Base-by-base conservation (phyloP, 30 jellyfish, hydroid and myxozoan genomes). In the Aurelia aurita complex sp. Pacific region DNA sequence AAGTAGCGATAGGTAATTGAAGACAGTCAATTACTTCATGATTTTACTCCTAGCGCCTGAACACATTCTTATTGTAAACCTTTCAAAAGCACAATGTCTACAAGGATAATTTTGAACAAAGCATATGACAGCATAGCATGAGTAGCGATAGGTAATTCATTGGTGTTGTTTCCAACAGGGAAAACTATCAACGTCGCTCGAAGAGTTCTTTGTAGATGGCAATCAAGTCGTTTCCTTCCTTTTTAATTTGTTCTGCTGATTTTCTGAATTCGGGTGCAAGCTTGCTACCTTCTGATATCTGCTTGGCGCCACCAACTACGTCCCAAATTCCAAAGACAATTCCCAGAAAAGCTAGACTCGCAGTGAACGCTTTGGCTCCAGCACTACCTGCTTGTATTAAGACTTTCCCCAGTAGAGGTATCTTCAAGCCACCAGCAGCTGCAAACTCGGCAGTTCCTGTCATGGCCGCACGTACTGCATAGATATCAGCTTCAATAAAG, bases 341-440 rank as follows among this genome's bases (percentile, higher is more conserved):
- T 3, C 79, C 88, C 32, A 77, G 23, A 11, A 77, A 64, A 19
- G 68, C 11, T 5, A 77, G 66, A 11, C 79, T 68, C 5, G 66
- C 79, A 36, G 40, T 38, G 43, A 77, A 60, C n/a, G 54, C 79
- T 60, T 77, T 77, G 15, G 88, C 88, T 62, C 88, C 88, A 38
- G 64, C 54, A 17, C 54, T 10, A 6, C 88, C 88, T 34, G 79
- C 81, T 61, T 61, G 34, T 61, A 77, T 11, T 29, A 77, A 57
- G 67, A 64, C 79, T 55, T 61, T 77, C 51, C 88, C 88, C 51
- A 68, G 15, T 8, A 77, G 19, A 5, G 88, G 88, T 32, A 64
- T 61, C 81, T 77, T 77, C 66, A 77, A 35, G 36, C 80, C 88
- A 57, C 79, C 79, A 36, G 88, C 88, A 10, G 77, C 88, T 13